phyloP scores from a whole-genome alignment of 2,113 vertebrate genomes.

The Herpailurus yagouaroundi region DNA sequence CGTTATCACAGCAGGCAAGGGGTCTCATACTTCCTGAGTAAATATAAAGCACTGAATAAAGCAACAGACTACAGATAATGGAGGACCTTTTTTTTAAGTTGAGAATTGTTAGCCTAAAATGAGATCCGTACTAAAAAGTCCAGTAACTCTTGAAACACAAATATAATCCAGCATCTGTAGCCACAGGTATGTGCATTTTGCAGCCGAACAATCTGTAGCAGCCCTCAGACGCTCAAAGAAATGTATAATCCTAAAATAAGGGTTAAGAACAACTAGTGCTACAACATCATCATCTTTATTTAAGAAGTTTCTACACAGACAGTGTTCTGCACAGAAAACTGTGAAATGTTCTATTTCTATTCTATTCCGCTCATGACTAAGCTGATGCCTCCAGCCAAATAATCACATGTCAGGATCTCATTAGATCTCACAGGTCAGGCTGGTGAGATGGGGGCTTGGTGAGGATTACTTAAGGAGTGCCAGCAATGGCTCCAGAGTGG shows the following conservation, averaged over 20 bases:
- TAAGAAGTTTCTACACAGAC: slow-evolving; percentile 39
- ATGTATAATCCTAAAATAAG: neutral
- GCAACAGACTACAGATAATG: neutral
- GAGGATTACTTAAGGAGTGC: neutral
- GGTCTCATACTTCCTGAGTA: neutral
- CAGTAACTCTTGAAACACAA: neutral
- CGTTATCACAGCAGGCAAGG: neutral
- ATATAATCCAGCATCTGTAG: neutral
- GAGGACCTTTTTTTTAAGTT: neutral
- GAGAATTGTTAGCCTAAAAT: neutral
- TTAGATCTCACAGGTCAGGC: neutral
- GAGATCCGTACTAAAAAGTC: neutral
- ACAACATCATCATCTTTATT: slow-evolving; percentile 8
- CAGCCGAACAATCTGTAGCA: too few species aligned
- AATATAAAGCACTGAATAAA: neutral
- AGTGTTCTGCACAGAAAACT: slow-evolving; percentile 40
- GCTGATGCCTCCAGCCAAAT: slow-evolving; percentile 3
- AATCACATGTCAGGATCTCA: neutral
- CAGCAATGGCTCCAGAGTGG: neutral
- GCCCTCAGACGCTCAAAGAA: neutral
- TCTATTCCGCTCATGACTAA: slow-evolving; percentile 51
- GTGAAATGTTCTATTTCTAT: slow-evolving; percentile 57
- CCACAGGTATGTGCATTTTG: fast-evolving
- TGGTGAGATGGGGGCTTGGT: neutral
- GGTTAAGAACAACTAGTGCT: neutral